Base-by-base conservation (phyloP, 2,888 invertebrate genomes). In the Colletes collaris region DNA sequence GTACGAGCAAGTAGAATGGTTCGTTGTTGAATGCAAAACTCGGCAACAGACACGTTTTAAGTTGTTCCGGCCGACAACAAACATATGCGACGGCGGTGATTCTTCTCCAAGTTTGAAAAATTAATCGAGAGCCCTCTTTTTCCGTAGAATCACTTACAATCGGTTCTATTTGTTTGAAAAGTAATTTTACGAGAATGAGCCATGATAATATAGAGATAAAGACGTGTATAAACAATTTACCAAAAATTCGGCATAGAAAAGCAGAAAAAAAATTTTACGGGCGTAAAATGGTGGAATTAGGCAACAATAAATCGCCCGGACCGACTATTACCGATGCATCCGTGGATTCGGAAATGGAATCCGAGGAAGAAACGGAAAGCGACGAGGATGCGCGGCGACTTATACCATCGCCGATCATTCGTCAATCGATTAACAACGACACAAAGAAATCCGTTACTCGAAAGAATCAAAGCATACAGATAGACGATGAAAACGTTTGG, bases 401-500 rank as follows among this genome's bases (percentile, higher is more conserved):
- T 40, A 91, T 92, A 83, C 77, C 88, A 3, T 84, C 89, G 0
- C 74, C 84, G n/a, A 72, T 81, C 4, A 76, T 77, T 59, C 75
- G 13, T 46, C 76, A 85, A 11, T 78, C 70, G 35, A 62, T 85
- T 13, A 78, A 76, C 59, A 85, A 79, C 65, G 79, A 81, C 52
- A 79, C 76, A 10, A 82, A 81, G 64, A 81, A 82, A 53, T 71
- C n/a, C 11, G 67, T 76, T 55, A 72, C 53, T 13, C 71, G 74
- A 35, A 85, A 82, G 35, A 81, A 81, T 40, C 79, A 67, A 16
- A 10, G 27, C 0, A 69, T 63, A 10, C 73, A 56, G 7, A 35
- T 75, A 3, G 78, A 85, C 13, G 81, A 91, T 0, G 94, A 96
- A 93, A 95, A 94, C 91, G 94, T 95, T 68, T 95, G 95, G 95